Conservation (phyloP, 2,113 vertebrate species). For the Solea solea region DNA sequence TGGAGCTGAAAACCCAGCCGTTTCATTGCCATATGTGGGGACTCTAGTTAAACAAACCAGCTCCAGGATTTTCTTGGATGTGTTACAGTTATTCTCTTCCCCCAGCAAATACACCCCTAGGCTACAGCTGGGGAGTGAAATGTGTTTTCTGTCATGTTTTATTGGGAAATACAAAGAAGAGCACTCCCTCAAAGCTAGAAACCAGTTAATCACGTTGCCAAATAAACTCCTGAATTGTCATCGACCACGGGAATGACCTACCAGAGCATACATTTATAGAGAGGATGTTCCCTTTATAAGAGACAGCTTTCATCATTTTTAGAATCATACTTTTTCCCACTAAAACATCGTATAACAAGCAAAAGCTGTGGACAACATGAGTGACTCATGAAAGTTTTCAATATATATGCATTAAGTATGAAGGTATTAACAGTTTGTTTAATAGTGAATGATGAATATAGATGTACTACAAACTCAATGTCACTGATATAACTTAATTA, state of each 20-base stretch:
- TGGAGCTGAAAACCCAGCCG: constrained; percentile 20
- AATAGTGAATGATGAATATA: too few relatives aligned
- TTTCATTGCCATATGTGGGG: constrained; percentile 1
- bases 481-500: too few relatives aligned
- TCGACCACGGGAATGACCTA: constrained; percentile 17
- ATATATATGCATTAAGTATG: too few relatives aligned
- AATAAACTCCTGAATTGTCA: constrained; percentile 24
- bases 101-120: constrained; percentile 8
- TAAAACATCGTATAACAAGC: not conserved
- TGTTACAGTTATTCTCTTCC: constrained; percentile 22
- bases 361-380: not conserved
- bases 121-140: constrained; percentile 15
- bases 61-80: constrained; percentile 34
- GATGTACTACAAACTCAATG: too few relatives aligned
- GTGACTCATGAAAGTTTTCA: constrained; percentile 3
- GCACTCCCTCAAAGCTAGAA: constrained; percentile 35
- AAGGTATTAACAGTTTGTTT: too few relatives aligned
- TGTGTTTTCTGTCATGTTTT: constrained; percentile 28
- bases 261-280: constrained; percentile 16
- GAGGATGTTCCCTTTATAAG: constrained; percentile 23
- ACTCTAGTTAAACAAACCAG: constrained; percentile 22
- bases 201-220: constrained; percentile 34
- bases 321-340: not conserved
- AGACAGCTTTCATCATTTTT: constrained; percentile 24
- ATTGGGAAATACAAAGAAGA: constrained; percentile 29